Evolutionary conservation across 2,113 vertebrate genomes (phyloP).

Genomic region (Saccopteryx leptura): DNA sequence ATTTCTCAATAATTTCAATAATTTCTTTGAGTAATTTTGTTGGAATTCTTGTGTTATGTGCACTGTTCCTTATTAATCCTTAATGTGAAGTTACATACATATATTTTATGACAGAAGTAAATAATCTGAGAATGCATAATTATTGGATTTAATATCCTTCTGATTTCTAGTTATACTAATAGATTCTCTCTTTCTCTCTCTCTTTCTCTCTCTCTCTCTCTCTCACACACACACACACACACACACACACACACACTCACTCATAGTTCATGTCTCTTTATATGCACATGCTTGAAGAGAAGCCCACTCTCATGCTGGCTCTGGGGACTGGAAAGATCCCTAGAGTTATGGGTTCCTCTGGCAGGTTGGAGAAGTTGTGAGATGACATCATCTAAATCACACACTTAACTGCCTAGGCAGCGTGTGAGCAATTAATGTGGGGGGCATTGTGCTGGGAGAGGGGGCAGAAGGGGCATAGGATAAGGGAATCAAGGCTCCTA

Average conservation of each 20-base stretch:
- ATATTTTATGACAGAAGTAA: conserved; percentile 26
- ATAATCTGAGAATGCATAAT: neutral
- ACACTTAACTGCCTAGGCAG: neutral
- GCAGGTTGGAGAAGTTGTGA: neutral
- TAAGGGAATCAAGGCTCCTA: neutral
- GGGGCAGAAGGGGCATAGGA: no score
- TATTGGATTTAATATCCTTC: neutral
- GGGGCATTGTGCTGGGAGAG: neutral
- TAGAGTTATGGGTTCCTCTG: neutral
- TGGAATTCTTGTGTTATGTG: neutral
- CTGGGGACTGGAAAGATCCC: neutral
- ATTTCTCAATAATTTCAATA: conserved; percentile 1
- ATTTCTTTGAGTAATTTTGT: neutral
- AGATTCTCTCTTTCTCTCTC: neutral
- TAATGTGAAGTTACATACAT: neutral
- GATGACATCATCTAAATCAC: neutral
- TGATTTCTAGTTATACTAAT: neutral
- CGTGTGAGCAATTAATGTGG: neutral
- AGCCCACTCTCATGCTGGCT: neutral
- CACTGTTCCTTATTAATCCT: conserved; percentile 26
- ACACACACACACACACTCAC: neutral
- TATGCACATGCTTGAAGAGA: neutral
- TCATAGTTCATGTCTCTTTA: neutral
- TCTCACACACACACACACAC: neutral
- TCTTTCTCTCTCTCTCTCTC: neutral